Conservation (phyloP, 1,140 invertebrate genomes). For the Papilio helenus region DNA sequence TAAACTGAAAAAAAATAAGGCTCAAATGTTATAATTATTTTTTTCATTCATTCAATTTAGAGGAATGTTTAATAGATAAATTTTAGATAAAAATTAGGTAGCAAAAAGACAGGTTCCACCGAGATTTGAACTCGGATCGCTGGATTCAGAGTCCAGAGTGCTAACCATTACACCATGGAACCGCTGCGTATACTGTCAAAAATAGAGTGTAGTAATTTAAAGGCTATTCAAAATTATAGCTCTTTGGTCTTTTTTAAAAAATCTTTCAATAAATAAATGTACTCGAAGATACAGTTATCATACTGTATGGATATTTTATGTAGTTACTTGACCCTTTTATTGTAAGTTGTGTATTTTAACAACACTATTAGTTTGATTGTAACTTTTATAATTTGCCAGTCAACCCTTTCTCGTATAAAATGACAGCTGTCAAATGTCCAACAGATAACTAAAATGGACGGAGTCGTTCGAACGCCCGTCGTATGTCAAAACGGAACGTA, state of each 20-base stretch:
- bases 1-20: too few species aligned
- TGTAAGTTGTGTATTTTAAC: not conserved
- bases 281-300: too few species aligned
- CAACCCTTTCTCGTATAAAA: slow-evolving; percentile 30
- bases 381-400: not conserved
- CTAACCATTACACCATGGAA: slow-evolving; percentile 83
- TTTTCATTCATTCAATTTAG: too few species aligned
- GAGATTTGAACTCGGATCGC: slow-evolving; percentile 83
- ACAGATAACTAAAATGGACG: slow-evolving; percentile 41
- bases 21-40: not conserved
- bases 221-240: too few species aligned
- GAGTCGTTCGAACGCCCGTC: not conserved
- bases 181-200: slow-evolving; percentile 47
- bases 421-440: slow-evolving; percentile 39
- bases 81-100: not conserved
- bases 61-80: not conserved
- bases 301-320: too few species aligned
- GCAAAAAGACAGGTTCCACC: slow-evolving; percentile 77
- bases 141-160: slow-evolving; percentile 83
- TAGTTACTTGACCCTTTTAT: too few species aligned
- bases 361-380: not conserved
- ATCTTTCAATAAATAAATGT: too few species aligned
- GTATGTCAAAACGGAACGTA: slow-evolving; percentile 46
- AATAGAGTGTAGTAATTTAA: slow-evolving; percentile 33
- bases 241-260: too few species aligned